A percentile compares a stretch with the other conserved stretches of the same genome.
Conservation (phyloP, 2,113 vertebrate species). For the Mesitornis unicolor region DNA sequence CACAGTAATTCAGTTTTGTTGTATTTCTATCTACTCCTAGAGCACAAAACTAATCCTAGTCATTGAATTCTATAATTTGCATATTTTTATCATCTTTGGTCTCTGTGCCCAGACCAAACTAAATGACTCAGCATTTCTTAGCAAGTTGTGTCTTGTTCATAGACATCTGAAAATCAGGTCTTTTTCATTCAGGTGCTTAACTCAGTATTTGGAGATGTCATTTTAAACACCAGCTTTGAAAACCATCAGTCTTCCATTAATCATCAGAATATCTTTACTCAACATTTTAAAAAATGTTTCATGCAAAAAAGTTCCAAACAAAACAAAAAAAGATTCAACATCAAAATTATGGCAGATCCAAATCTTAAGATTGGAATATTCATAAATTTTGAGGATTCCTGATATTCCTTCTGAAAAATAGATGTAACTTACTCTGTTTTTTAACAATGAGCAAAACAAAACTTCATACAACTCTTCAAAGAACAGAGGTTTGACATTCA, state of each 20-base stretch:
- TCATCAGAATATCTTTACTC: not conserved
- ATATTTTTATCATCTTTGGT: not conserved
- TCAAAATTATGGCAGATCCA: not conserved
- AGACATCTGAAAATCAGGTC: not conserved
- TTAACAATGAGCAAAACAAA: not conserved
- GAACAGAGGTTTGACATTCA: not conserved
- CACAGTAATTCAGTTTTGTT: not conserved
- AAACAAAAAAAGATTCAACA: not conserved
- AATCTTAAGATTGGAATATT: not conserved
- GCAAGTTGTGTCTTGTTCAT: not conserved
- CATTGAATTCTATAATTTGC: not conserved
- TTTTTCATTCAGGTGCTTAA: not conserved
- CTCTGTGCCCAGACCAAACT: not conserved
- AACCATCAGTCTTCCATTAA: not conserved
- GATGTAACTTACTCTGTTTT: not conserved
- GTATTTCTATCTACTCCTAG: not conserved
- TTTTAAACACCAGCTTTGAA: not conserved
- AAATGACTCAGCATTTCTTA: not conserved
- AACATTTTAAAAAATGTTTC: not conserved
- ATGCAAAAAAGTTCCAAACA: not conserved
- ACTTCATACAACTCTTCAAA: not conserved
- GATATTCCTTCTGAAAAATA: not conserved
- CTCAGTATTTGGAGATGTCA: not conserved
- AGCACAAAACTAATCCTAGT: not conserved
- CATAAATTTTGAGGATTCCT: not conserved